Percentiles rank a stretch among this genome's conserved stretches.
Evolutionary conservation across 2,888 invertebrate genomes (phyloP).

Genomic region (Agonopterix alstromeriana): DNA sequence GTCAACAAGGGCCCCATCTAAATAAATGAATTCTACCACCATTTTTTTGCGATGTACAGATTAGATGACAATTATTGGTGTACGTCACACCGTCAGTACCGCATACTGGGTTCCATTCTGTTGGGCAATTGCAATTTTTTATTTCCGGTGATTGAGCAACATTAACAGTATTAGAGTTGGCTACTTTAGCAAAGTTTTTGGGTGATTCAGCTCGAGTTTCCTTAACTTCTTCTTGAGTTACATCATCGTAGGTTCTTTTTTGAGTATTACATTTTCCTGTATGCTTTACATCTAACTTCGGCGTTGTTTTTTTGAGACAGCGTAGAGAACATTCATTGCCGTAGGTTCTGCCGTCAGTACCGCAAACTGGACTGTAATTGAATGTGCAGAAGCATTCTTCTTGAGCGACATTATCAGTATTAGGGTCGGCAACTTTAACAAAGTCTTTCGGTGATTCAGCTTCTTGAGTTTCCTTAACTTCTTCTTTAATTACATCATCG

Average conservation of each 20-base stretch:
- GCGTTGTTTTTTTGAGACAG: constrained; percentile 9
- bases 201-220: constrained; percentile 5
- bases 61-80: constrained; percentile 26
- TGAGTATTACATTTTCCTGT: not conserved
- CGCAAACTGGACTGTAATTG: constrained; percentile 28
- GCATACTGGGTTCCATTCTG: constrained; percentile 26
- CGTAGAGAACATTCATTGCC: constrained; percentile 27
- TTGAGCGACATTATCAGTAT: too few species aligned
- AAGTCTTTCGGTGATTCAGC: constrained; percentile 1
- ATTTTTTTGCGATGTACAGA: constrained; percentile 16
- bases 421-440: too few species aligned
- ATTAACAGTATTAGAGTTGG: too few species aligned
- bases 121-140: constrained; percentile 20
- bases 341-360: constrained; percentile 32
- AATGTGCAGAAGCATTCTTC: constrained; percentile 21
- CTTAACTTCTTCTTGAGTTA: constrained; percentile 2
- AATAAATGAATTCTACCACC: too few species aligned
- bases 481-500: not conserved
- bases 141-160: constrained; percentile 5
- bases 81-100: constrained; percentile 33
- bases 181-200: too few species aligned
- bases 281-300: not conserved
- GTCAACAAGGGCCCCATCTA: constrained; percentile 38
- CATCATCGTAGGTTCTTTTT: constrained; percentile 7
- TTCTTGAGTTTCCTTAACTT: constrained; percentile 9